These are phyloP conservation scores for Macrosteles quadrilineatus DNA, from an alignment of 1,140 invertebrate genomes.

Conservation along the genomic window DNA sequence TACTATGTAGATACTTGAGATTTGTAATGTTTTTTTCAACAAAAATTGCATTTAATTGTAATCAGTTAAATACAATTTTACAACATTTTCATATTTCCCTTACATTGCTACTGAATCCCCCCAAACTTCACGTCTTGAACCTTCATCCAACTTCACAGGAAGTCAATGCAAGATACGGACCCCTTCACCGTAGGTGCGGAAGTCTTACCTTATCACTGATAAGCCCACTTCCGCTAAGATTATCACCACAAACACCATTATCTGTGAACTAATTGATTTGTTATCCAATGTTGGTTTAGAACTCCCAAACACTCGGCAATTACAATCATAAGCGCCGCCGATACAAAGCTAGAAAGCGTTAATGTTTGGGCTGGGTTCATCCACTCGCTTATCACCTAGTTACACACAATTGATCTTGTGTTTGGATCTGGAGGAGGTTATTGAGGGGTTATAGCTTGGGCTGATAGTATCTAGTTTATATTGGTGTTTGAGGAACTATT, in stretches of 20 bases:
- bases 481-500: too few species aligned
- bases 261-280: slow-evolving; percentile 3
- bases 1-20: too few species aligned
- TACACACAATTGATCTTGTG: not conserved
- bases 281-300: slow-evolving; percentile 9
- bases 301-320: not conserved
- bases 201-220: not conserved
- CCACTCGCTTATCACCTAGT: not conserved
- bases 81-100: too few species aligned
- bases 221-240: not conserved
- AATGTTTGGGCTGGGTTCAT: not conserved
- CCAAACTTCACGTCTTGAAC: too few species aligned
- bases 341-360: not conserved
- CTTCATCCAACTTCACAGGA: too few species aligned
- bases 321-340: not conserved
- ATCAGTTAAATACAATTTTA: too few species aligned
- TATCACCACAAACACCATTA: not conserved
- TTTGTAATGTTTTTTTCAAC: too few species aligned
- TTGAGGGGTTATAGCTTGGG: too few species aligned
- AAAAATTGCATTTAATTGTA: too few species aligned
- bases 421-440: too few species aligned
- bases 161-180: not conserved
- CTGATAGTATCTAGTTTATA: too few species aligned
- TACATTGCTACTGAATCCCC: too few species aligned
- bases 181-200: slow-evolving; percentile 8